Evolutionary conservation across 2,113 vertebrate genomes (phyloP).

Genomic region (Spea multiplicata): DNA sequence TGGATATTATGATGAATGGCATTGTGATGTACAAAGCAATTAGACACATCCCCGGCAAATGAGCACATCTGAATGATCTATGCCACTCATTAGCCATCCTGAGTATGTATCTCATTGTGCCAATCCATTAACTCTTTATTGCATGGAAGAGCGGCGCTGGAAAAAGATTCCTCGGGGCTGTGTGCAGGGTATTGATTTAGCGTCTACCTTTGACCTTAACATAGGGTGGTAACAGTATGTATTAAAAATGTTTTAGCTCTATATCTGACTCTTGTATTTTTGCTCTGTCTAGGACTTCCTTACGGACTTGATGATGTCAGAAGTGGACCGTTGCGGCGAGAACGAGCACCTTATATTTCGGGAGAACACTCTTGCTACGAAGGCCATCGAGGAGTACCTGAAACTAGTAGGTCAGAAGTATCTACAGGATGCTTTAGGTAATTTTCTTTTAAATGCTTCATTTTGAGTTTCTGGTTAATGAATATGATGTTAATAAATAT

Average conservation of each 20-base stretch:
- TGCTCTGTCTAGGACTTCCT: slow-evolving; percentile 86
- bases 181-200: too few relatives aligned
- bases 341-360: slow-evolving; percentile 99
- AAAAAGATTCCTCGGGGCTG: too few relatives aligned
- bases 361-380: slow-evolving; percentile 95
- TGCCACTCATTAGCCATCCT: slow-evolving; percentile 6
- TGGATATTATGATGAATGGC: slow-evolving; percentile 4
- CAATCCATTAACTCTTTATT: slow-evolving; percentile 1
- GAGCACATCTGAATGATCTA: slow-evolving; percentile 1
- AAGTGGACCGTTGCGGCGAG: slow-evolving; percentile 97
- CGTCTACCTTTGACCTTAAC: too few relatives aligned
- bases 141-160: not conserved
- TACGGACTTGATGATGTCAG: slow-evolving; percentile 98
- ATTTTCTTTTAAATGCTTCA: not conserved
- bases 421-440: slow-evolving; percentile 95
- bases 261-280: not conserved
- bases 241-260: not conserved
- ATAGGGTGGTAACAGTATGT: too few relatives aligned
- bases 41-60: slow-evolving; percentile 1
- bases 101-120: not conserved
- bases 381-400: slow-evolving; percentile 98
- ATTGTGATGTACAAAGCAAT: not conserved
- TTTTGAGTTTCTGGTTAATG: too few relatives aligned
- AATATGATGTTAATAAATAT: too few relatives aligned
- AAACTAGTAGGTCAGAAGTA: slow-evolving; percentile 99